phyloP scores from a whole-genome alignment of 1,140 invertebrate species.

The Panagrolaimus sp. region DNA sequence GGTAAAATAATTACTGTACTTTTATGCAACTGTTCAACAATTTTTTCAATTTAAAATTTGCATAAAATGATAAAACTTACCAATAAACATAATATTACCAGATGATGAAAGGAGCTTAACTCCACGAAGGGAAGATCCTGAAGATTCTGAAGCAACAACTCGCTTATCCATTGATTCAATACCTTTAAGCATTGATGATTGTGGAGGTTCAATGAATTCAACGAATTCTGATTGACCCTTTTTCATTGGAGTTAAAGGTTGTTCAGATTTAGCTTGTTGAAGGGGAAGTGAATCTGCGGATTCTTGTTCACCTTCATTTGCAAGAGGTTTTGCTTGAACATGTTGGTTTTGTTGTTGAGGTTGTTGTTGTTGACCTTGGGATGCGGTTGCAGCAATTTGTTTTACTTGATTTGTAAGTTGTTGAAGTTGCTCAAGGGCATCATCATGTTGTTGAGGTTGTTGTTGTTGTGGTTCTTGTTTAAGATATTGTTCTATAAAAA shows the following conservation, averaged over 20 bases:
- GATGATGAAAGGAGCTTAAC: constrained; percentile 9
- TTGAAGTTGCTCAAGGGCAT: neutral
- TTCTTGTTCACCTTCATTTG: neutral
- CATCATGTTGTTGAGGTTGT: neutral
- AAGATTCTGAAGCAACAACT: neutral
- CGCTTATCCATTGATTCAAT: constrained; percentile 38
- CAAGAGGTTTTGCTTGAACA: neutral
- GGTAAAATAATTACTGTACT: no score
- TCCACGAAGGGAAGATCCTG: neutral
- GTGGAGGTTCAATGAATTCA: constrained; percentile 37
- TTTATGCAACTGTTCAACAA: neutral
- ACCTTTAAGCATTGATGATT: constrained; percentile 23
- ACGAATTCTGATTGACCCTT: constrained; percentile 42
- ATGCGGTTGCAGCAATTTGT: neutral
- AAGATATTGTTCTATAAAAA: neutral
- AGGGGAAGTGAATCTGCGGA: neutral
- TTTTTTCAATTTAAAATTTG: neutral
- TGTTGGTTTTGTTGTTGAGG: neutral
- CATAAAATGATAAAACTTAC: constrained; percentile 12
- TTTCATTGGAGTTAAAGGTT: constrained; percentile 24
- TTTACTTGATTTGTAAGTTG: neutral
- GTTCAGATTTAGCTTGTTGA: neutral
- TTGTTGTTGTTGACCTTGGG: neutral
- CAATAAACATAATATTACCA: constrained; percentile 27
- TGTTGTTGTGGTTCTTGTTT: neutral